Percentiles rank a stretch among this genome's conserved stretches.
phyloP scores from a whole-genome alignment of 2,888 invertebrate species.

The Pseudococcus viburni region DNA sequence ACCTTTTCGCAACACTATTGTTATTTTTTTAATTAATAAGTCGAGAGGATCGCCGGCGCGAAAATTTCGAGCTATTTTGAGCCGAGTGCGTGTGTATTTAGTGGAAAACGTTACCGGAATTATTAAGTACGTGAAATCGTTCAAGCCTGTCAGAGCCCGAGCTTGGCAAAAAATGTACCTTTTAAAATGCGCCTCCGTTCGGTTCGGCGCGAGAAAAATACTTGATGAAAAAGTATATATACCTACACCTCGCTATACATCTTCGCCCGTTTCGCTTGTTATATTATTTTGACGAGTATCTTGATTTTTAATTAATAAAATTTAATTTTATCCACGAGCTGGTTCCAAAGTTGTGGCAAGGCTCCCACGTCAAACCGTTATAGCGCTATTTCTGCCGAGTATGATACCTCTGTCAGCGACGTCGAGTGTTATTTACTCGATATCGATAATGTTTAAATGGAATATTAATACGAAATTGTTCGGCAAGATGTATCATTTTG shows the following conservation, averaged over 20 bases:
- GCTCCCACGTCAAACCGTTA: neutral
- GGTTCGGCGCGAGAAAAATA: neutral
- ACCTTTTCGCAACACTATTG: neutral
- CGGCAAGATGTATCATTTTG: neutral
- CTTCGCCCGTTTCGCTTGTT: neutral
- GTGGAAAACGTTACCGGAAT: constrained; percentile 35
- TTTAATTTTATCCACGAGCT: constrained; percentile 12
- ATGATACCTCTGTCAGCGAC: neutral
- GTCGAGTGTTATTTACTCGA: neutral
- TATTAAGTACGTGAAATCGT: constrained; percentile 29
- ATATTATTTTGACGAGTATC: constrained; percentile 8
- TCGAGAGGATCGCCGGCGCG: neutral
- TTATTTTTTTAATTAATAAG: constrained; percentile 27
- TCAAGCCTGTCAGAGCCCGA: constrained; percentile 12
- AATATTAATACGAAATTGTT: constrained; percentile 12
- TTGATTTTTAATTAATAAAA: constrained; percentile 17
- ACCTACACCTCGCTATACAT: neutral
- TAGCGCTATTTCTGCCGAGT: neutral
- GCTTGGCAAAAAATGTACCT: neutral
- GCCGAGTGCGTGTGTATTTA: constrained; percentile 1
- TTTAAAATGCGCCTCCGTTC: neutral
- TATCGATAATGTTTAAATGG: neutral
- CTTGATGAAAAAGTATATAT: neutral
- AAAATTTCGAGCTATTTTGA: constrained; percentile 9
- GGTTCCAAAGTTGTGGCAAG: neutral